A percentile compares a stretch with the other conserved stretches of the same genome.
Evolutionary conservation across 2,797 vertebrate genomes (phyloP).

Genomic region (Tamandua tetradactyla): DNA sequence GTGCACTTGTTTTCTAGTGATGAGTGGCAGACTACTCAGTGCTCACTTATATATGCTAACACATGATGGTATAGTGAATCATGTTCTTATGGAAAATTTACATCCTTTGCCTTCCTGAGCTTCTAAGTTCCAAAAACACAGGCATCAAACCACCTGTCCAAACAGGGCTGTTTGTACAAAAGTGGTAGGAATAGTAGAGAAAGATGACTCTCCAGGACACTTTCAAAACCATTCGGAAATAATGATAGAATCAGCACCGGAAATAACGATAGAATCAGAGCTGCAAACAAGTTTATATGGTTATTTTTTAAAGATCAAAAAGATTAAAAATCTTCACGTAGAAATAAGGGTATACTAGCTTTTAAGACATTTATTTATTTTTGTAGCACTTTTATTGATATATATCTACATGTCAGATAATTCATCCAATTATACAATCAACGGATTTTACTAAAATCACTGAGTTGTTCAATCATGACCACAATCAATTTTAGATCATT

Average conservation of each 20-base stretch:
- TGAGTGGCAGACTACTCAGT: background rate
- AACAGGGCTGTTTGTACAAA: background rate
- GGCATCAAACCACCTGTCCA: background rate
- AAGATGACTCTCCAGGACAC: background rate
- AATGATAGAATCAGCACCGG: background rate
- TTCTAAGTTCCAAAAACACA: background rate
- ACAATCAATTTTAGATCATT: no score
- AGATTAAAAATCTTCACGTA: background rate
- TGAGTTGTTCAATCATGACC: no score
- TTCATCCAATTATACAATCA: no score
- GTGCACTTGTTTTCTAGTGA: background rate
- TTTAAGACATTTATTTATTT: background rate
- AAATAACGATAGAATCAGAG: slow-evolving; percentile 19
- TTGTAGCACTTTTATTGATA: background rate
- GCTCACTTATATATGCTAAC: background rate
- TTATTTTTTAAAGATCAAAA: slow-evolving; percentile 37
- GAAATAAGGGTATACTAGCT: background rate
- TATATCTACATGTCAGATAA: no score
- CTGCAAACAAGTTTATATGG: background rate
- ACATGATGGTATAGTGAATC: background rate
- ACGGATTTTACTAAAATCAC: no score
- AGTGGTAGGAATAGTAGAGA: background rate
- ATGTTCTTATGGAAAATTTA: background rate
- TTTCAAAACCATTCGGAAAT: slow-evolving; percentile 4
- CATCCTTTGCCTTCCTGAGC: background rate